Evolutionary conservation across 23 tunicate genomes (phyloP).

Genomic region (Trididemnum clinides): DNA sequence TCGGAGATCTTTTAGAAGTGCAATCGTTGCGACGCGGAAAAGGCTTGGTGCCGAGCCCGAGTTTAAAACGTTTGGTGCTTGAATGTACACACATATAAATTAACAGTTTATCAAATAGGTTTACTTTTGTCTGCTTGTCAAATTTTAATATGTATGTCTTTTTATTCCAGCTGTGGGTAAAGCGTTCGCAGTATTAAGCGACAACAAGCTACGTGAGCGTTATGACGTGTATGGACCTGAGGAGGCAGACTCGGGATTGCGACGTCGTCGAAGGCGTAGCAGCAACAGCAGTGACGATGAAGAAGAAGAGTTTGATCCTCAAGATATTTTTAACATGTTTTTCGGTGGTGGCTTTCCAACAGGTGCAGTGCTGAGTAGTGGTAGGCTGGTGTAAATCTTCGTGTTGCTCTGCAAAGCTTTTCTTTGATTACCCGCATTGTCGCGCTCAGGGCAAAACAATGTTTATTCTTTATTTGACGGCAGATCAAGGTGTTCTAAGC

Average conservation of each 20-base stretch:
- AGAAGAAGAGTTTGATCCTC: constrained; percentile 70
- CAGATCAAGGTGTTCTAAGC: too few species aligned
- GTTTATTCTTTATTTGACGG: too few species aligned
- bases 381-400: not conserved
- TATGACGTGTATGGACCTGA: constrained; percentile 90
- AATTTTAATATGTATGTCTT: not conserved
- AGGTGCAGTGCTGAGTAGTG: constrained; percentile 21
- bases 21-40: too few species aligned
- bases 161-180: constrained; percentile 88
- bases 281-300: constrained; percentile 39
- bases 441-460: too few species aligned
- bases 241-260: constrained; percentile 13
- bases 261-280: constrained; percentile 50
- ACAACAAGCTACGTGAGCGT: constrained; percentile 53
- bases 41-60: too few species aligned
- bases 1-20: too few species aligned
- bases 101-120: too few species aligned
- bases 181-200: constrained; percentile 79
- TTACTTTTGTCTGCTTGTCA: not conserved
- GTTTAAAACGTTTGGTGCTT: too few species aligned
- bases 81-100: too few species aligned
- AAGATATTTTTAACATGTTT: constrained; percentile 95
- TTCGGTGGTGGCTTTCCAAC: constrained; percentile 90
- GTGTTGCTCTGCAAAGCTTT: too few species aligned
- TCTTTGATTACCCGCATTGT: too few species aligned